phyloP scores from a whole-genome alignment of 2,113 vertebrate genomes.

The Motacilla tschutschensis region DNA sequence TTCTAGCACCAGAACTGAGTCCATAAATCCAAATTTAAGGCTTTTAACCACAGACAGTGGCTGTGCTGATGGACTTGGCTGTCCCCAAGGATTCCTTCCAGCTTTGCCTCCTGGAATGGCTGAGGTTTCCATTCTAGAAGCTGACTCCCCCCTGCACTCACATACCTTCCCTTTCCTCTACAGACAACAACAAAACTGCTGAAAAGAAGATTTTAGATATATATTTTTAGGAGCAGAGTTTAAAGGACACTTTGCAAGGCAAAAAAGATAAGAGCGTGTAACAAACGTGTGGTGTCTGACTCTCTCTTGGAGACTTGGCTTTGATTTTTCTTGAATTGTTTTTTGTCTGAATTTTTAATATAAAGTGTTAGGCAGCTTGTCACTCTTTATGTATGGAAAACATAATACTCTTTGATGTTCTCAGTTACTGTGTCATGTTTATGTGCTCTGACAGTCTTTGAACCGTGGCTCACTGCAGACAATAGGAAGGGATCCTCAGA shows the following conservation, averaged over 20 bases:
- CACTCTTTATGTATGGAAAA: slow-evolving; percentile 55
- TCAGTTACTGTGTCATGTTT: slow-evolving; percentile 64
- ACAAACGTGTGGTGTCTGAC: neutral
- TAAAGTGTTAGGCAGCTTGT: slow-evolving; percentile 32
- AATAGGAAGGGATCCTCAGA: slow-evolving; percentile 22
- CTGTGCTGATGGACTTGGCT: neutral
- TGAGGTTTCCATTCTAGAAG: neutral
- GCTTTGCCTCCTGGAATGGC: neutral
- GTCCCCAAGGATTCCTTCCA: neutral
- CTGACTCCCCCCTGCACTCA: neutral
- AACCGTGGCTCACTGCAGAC: slow-evolving; percentile 13
- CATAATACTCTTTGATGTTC: slow-evolving; percentile 63
- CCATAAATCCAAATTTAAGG: neutral
- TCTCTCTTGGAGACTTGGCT: slow-evolving; percentile 18
- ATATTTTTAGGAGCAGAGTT: slow-evolving; percentile 16
- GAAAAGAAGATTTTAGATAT: neutral
- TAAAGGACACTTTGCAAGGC: slow-evolving; percentile 41
- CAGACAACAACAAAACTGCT: neutral
- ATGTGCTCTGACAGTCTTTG: slow-evolving; percentile 57
- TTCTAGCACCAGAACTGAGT: neutral
- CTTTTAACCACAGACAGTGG: neutral
- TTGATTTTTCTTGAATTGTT: slow-evolving; percentile 55
- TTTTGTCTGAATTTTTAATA: slow-evolving; percentile 59
- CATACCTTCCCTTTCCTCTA: neutral
- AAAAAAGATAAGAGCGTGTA: neutral